phyloP scores from a whole-genome alignment of 2,888 invertebrate species.

The Rugalucina vietnamica region DNA sequence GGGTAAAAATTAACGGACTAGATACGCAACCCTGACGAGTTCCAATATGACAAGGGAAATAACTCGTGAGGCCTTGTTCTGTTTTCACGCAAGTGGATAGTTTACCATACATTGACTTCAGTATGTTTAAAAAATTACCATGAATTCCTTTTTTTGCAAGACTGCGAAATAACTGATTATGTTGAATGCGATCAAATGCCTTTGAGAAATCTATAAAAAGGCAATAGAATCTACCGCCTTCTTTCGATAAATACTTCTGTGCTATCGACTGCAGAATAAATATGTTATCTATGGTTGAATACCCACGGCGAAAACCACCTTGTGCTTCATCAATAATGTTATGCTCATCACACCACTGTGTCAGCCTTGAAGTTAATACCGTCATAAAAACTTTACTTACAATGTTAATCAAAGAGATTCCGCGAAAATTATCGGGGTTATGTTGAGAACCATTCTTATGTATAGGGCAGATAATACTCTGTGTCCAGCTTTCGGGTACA shows the following conservation, averaged over 20 bases:
- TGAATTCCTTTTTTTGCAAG: conserved; percentile 15
- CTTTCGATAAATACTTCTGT: conserved; percentile 13
- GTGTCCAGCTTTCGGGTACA: conserved; percentile 1
- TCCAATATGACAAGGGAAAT: conserved; percentile 18
- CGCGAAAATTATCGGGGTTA: conserved; percentile 16
- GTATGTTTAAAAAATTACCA: neutral
- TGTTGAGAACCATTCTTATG: conserved; percentile 23
- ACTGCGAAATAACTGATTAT: conserved; percentile 11
- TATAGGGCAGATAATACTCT: conserved; percentile 18
- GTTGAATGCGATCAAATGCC: conserved; percentile 22
- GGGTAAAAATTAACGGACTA: neutral
- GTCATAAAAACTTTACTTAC: conserved; percentile 14
- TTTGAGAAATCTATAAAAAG: conserved; percentile 23
- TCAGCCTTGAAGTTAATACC: conserved; percentile 5
- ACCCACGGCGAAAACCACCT: conserved; percentile 25
- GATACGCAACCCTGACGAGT: conserved; percentile 11
- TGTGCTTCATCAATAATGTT: conserved; percentile 24
- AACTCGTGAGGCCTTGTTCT: neutral
- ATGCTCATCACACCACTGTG: conserved; percentile 18
- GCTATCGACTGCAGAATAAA: conserved; percentile 13
- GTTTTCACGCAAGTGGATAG: conserved; percentile 3
- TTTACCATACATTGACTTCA: conserved; percentile 14
- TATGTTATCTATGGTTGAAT: conserved; percentile 20
- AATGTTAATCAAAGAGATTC: conserved; percentile 24
- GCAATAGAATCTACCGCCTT: conserved; percentile 17